phyloP scores from a whole-genome alignment of 2,113 vertebrate genomes.

The Pterocles orientalis region DNA sequence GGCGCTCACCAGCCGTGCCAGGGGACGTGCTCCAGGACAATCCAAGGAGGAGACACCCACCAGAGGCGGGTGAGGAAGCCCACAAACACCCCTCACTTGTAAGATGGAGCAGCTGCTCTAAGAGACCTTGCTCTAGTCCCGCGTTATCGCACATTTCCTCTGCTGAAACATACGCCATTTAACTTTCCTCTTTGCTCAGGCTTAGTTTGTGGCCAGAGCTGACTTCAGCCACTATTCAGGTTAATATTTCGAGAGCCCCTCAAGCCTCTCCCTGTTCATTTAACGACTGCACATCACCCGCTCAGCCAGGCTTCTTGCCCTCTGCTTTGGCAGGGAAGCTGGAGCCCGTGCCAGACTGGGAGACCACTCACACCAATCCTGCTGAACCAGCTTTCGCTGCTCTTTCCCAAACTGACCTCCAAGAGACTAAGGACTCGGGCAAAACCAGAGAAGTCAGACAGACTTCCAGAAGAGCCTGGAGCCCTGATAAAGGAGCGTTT shows the following conservation, averaged over 20 bases:
- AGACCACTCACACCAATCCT: not conserved
- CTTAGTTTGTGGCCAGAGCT: not conserved
- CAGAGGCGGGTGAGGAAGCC: fast-evolving
- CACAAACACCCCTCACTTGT: too few species aligned
- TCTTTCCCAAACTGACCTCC: not conserved
- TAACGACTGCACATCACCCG: not conserved
- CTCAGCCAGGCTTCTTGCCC: not conserved
- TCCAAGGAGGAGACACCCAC: not conserved
- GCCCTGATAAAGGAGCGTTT: not conserved
- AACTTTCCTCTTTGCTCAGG: not conserved
- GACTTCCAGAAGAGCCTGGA: not conserved
- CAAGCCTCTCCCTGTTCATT: not conserved
- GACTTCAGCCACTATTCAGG: not conserved
- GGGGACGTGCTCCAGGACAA: not conserved
- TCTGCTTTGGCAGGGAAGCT: not conserved
- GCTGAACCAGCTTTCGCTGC: not conserved
- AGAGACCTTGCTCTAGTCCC: not conserved
- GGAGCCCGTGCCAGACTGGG: not conserved
- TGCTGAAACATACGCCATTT: not conserved
- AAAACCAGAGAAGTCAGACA: not conserved
- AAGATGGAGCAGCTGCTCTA: not conserved
- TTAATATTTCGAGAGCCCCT: not conserved
- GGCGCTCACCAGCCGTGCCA: not conserved
- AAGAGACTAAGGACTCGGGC: not conserved
- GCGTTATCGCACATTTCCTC: not conserved